A percentile compares a stretch with the other conserved stretches of the same genome.
phyloP scores from a whole-genome alignment of 2,888 invertebrate genomes.

The Adelognathus sp. region DNA sequence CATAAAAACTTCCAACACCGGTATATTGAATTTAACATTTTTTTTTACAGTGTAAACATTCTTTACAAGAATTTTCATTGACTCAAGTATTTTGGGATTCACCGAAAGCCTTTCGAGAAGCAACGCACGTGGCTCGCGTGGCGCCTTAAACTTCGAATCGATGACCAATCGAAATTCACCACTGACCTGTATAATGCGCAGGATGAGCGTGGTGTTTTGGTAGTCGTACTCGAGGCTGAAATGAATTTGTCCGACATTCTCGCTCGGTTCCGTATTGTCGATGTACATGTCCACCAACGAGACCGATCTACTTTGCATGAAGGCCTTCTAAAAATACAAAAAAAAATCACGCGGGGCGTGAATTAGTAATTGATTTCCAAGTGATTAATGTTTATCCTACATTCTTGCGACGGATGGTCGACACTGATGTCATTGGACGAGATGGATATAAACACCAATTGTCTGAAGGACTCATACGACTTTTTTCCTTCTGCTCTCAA shows the following conservation, averaged over 20 bases:
- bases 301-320: conserved; percentile 93
- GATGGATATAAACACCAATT: not conserved
- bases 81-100: not conserved
- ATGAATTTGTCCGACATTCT: conserved; percentile 97
- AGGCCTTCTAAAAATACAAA: conserved; percentile 84
- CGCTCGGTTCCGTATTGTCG: conserved; percentile 95
- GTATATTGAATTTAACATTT: no score
- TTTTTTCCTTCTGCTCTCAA: no score
- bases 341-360: conserved; percentile 52
- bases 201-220: conserved; percentile 94
- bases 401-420: conserved; percentile 44
- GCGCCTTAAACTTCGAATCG: not conserved
- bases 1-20: no score
- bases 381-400: conserved; percentile 36
- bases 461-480: no score
- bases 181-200: conserved; percentile 93
- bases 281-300: conserved; percentile 97
- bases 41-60: not conserved
- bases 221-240: conserved; percentile 97
- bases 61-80: no score
- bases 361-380: conserved; percentile 53
- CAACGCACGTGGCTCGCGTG: not conserved
- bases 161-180: not conserved
- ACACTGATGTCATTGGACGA: conserved; percentile 32
- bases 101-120: not conserved